Percentiles rank a stretch among this genome's conserved stretches.
These are phyloP conservation scores for Berghia stephanieae DNA, from an alignment of 1,140 invertebrate genomes.

Conservation along the genomic window DNA sequence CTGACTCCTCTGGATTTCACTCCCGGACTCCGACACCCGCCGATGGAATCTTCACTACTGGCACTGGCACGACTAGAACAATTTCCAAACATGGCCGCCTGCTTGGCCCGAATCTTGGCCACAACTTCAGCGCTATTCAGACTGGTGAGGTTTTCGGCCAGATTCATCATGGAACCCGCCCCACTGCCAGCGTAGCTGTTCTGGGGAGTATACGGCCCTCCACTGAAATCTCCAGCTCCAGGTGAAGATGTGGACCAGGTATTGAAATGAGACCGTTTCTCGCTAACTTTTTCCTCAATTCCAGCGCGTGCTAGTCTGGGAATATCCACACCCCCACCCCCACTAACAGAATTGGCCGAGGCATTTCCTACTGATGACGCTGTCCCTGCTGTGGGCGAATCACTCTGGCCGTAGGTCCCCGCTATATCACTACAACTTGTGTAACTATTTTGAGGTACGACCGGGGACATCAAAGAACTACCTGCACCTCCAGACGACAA, in stretches of 20 bases:
- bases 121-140: slow-evolving; percentile 60
- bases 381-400: no score
- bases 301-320: slow-evolving; percentile 45
- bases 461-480: slow-evolving; percentile 39
- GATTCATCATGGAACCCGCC: slow-evolving; percentile 34
- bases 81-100: slow-evolving; percentile 42
- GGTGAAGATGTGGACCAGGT: no score
- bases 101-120: slow-evolving; percentile 49
- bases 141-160: slow-evolving; percentile 54
- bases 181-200: slow-evolving; percentile 49
- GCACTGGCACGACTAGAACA: slow-evolving; percentile 12
- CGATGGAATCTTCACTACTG: slow-evolving; percentile 10
- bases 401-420: no score
- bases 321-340: slow-evolving; percentile 25
- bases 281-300: slow-evolving; percentile 45
- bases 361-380: no score
- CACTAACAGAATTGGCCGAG: no score
- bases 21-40: slow-evolving; percentile 24
- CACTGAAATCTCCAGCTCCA: background rate
- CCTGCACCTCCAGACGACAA: slow-evolving; percentile 4
- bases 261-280: slow-evolving; percentile 45
- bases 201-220: slow-evolving; percentile 43
- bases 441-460: slow-evolving; percentile 57
- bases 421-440: no score
- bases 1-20: slow-evolving; percentile 3